phyloP scores from a whole-genome alignment of 2,113 vertebrate species.

The Actenoides lindsayi region DNA sequence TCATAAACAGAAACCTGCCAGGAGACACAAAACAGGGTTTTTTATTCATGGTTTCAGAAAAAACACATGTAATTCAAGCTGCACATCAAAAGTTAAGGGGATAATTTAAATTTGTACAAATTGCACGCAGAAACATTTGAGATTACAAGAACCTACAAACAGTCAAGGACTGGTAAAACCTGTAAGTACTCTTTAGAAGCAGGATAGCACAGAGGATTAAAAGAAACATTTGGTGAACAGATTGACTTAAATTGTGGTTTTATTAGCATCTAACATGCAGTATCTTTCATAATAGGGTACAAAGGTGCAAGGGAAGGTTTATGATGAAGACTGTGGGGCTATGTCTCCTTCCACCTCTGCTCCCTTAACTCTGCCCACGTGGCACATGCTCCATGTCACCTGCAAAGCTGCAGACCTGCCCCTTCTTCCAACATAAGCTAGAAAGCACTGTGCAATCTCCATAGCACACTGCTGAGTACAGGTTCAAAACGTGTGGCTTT shows the following conservation, averaged over 20 bases:
- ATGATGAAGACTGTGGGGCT: not conserved
- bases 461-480: not conserved
- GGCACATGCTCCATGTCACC: not conserved
- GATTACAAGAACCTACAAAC: not conserved
- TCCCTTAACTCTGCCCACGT: not conserved
- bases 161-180: not conserved
- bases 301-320: not conserved
- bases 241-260: not conserved
- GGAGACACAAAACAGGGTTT: not conserved
- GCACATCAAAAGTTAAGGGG: not conserved
- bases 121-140: not conserved
- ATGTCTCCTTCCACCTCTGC: not conserved
- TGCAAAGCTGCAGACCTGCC: not conserved
- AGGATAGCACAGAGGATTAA: not conserved
- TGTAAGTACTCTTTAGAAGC: not conserved
- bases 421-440: not conserved
- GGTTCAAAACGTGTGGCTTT: not conserved
- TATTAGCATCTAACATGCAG: not conserved
- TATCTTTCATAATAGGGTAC: not conserved
- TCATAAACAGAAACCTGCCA: not conserved
- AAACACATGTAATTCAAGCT: not conserved
- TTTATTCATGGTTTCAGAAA: not conserved
- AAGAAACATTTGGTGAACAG: not conserved
- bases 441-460: not conserved
- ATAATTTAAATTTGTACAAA: not conserved